Evolutionary conservation across 2,797 vertebrate species (phyloP).

Genomic region (Lepus townsendii): DNA sequence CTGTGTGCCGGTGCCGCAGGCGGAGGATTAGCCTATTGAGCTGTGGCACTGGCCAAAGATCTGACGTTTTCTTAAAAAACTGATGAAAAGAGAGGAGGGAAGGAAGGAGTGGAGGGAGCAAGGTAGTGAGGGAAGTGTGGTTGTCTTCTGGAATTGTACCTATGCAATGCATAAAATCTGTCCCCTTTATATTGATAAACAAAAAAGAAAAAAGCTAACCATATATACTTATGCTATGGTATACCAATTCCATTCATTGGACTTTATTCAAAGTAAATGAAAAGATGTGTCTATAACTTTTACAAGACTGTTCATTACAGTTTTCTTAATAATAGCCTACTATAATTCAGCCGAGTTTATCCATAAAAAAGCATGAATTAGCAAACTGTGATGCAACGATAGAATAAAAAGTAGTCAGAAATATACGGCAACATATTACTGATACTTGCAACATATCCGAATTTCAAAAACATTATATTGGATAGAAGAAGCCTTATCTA

Average conservation of each 20-base stretch:
- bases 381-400: background rate
- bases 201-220: no score
- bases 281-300: background rate
- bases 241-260: background rate
- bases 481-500: background rate
- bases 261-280: background rate
- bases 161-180: no score
- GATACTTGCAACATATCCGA: background rate
- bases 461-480: background rate
- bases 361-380: slow-evolving; percentile 1
- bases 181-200: no score
- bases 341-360: background rate
- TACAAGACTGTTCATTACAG: background rate
- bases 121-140: no score
- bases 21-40: no score
- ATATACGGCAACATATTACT: background rate
- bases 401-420: background rate
- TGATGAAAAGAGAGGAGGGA: background rate
- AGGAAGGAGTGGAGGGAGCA: no score
- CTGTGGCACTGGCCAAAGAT: background rate
- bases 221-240: background rate
- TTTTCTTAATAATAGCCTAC: background rate
- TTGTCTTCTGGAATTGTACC: no score
- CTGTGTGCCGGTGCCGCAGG: no score
- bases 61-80: background rate